Evolutionary conservation across 2,888 invertebrate genomes (phyloP).

Genomic region (Phragmatobia fuliginosa): DNA sequence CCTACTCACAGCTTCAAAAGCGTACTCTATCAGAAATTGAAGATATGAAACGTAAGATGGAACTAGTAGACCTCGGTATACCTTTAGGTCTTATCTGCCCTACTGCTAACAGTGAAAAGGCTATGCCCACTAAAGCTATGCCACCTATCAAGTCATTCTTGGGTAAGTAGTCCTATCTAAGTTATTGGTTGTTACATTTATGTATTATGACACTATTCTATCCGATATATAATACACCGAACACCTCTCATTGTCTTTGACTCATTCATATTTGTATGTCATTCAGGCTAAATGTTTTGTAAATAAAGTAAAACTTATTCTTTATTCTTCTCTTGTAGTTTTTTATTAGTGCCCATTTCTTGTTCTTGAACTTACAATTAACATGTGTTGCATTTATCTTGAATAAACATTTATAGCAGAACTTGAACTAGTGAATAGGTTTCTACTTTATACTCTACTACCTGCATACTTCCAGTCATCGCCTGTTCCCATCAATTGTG

Average conservation of each 20-base stretch:
- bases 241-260: background rate
- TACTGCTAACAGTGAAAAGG: constrained; percentile 68
- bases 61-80: constrained; percentile 79
- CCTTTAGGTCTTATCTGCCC: constrained; percentile 82
- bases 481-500: background rate
- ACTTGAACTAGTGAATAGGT: no score
- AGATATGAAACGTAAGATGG: constrained; percentile 83
- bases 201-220: background rate
- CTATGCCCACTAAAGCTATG: constrained; percentile 84
- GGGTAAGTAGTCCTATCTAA: constrained; percentile 59
- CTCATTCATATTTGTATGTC: background rate
- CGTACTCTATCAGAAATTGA: constrained; percentile 77
- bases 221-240: background rate
- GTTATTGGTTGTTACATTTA: background rate
- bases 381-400: no score
- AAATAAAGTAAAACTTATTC: background rate
- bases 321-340: background rate
- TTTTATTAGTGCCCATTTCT: background rate
- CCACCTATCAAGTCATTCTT: constrained; percentile 81
- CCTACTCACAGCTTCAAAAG: constrained; percentile 68
- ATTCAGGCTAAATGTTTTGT: background rate
- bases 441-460: no score
- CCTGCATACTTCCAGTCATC: no score
- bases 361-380: no score
- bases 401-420: no score